phyloP scores from a whole-genome alignment of 2,113 vertebrate species.

The Centropus unirufus region DNA sequence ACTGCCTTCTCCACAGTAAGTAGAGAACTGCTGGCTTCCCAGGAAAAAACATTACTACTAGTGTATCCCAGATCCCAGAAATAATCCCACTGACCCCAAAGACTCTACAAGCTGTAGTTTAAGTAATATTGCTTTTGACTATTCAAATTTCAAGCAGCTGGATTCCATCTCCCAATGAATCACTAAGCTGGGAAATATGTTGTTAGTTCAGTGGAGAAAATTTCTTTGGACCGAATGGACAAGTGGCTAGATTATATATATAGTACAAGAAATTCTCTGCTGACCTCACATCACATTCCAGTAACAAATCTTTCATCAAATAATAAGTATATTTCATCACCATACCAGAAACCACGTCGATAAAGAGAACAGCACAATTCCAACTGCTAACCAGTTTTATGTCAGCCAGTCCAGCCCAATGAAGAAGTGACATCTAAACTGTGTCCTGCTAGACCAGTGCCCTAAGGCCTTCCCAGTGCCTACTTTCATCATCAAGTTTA shows the following conservation, averaged over 20 bases:
- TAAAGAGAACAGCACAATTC: background rate
- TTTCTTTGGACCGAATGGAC: background rate
- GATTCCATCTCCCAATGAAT: background rate
- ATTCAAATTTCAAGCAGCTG: background rate
- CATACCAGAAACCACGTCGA: background rate
- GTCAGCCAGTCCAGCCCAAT: background rate
- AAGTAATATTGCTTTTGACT: background rate
- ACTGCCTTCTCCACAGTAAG: background rate
- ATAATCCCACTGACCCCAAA: conserved; percentile 5
- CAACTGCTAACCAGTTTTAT: background rate
- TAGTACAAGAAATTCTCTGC: background rate
- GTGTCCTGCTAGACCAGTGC: accelerated
- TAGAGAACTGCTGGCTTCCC: background rate
- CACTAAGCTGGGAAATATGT: background rate
- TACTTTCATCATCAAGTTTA: background rate
- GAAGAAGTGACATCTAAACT: background rate
- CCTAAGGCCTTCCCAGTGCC: background rate
- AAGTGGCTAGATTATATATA: background rate
- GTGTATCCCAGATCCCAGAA: background rate
- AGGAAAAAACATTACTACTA: background rate
- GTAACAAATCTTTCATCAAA: background rate
- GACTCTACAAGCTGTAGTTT: background rate
- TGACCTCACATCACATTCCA: background rate
- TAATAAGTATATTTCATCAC: background rate
- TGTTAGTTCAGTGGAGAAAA: conserved; percentile 30